Base-by-base conservation (phyloP, 2,797 vertebrate species). In the Neostethus bicornis region DNA sequence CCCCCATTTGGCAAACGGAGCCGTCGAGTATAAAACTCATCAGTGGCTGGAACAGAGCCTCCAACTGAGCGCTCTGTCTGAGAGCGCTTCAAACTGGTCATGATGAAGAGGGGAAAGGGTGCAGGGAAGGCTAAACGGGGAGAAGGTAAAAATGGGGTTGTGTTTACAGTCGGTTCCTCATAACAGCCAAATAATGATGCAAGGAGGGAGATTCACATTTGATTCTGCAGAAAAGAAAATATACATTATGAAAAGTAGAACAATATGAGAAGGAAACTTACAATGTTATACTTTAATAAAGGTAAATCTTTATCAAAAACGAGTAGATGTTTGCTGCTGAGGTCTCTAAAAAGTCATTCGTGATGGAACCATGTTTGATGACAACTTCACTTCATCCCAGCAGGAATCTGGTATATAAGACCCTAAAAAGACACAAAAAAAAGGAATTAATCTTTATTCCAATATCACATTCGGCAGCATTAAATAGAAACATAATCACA, bases 81-180 rank as follows among this genome's bases (percentile, higher is more conserved):
- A 32, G 97, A 99, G 85, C 96, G 94, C 89, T 98, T 99, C 89
- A 99, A 90, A 89, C 97, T 99, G 90, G 97, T 98, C 97, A 99
- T 99, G 89, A 75, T 91, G 88, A 79, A 81, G 70, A 67, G 72
- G 70, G 80, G 66, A 32, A 49, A 72, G 86, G 79, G 73, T 61
- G 31, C 29, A 66, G 87, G 82, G 75, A 69, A 37, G 59, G 73
- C 70, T 85, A 77, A 69, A 64, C 39, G 81, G 44, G 57, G 58
- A 66, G 68, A 57, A 72, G 75, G 63, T 62, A 39, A 87, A 79
- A 75, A 62, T 50, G 61, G 68, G 60, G 53, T 60, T 67, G 63
- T 61, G 19, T 77, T 93, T 85, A 93, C 85, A 88, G 90, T 61
- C 82, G 85, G 77, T 77, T 80, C 59, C 80, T 80, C 87, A 88